phyloP scores from a whole-genome alignment of 2,888 invertebrate genomes.

The Drosophila mulleri region DNA sequence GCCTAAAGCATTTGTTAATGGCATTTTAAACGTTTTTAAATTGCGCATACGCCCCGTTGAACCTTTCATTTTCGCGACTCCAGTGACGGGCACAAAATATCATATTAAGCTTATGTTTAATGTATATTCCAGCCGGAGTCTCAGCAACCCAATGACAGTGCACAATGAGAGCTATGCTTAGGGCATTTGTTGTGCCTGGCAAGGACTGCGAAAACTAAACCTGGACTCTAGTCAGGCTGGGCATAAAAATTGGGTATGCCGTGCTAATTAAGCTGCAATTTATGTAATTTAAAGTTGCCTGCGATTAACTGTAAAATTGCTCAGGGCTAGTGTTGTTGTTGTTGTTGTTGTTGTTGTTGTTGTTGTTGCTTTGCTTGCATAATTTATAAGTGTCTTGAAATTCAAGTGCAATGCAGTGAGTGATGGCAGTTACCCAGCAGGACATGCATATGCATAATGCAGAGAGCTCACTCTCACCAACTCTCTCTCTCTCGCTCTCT shows the following conservation, averaged over 20 bases:
- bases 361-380: conserved; percentile 20
- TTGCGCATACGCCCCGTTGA: conserved; percentile 71
- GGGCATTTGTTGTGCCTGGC: conserved; percentile 20
- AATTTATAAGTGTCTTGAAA: conserved; percentile 44
- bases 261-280: conserved; percentile 7
- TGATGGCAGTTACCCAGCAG: conserved; percentile 34
- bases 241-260: no score
- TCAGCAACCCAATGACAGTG: neutral
- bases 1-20: conserved; percentile 68
- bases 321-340: no score
- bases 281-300: conserved; percentile 1
- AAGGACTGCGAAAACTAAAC: no score
- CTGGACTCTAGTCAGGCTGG: no score
- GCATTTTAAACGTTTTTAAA: conserved; percentile 77
- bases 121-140: neutral
- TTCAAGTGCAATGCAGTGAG: conserved; percentile 56
- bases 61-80: conserved; percentile 39
- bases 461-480: neutral
- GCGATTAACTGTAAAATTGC: neutral
- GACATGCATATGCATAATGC: conserved; percentile 70
- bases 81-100: conserved; percentile 5
- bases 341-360: no score
- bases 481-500: neutral
- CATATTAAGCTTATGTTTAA: conserved; percentile 12
- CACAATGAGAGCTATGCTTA: neutral